A percentile compares a stretch with the other conserved stretches of the same genome.
phyloP scores from a whole-genome alignment of 1,140 invertebrate genomes.

The Batillaria attramentaria region DNA sequence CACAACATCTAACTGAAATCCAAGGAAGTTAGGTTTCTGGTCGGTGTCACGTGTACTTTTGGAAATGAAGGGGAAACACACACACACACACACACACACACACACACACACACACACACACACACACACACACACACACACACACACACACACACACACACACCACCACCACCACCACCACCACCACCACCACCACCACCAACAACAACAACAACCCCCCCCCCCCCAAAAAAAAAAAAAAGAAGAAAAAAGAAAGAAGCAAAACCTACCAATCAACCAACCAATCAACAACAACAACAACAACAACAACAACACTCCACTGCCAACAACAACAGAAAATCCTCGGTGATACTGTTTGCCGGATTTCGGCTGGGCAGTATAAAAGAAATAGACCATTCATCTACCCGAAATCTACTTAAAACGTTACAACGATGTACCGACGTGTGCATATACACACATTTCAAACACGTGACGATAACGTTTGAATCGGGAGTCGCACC shows the following conservation, averaged over 20 bases:
- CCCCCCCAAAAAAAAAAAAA: background rate
- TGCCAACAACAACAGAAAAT: background rate
- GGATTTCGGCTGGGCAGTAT: no score
- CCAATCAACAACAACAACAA: background rate
- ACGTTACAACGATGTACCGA: no score
- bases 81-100: conserved; percentile 13
- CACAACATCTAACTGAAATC: background rate
- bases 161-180: conserved; percentile 12
- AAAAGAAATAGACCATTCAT: no score
- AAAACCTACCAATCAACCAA: background rate
- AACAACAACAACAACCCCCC: background rate
- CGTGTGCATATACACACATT: no score
- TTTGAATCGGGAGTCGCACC: no score
- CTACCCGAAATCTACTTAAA: no score
- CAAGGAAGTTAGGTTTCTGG: background rate
- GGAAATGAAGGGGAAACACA: conserved; percentile 1
- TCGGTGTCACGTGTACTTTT: background rate
- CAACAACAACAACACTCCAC: background rate
- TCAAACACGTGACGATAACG: no score
- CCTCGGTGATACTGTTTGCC: no score
- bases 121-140: conserved; percentile 21
- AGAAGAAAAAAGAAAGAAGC: background rate
- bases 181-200: background rate
- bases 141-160: conserved; percentile 1
- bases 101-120: conserved; percentile 18